Evolutionary conservation across 2,113 vertebrate genomes (phyloP).

Genomic region (Platanista minor): DNA sequence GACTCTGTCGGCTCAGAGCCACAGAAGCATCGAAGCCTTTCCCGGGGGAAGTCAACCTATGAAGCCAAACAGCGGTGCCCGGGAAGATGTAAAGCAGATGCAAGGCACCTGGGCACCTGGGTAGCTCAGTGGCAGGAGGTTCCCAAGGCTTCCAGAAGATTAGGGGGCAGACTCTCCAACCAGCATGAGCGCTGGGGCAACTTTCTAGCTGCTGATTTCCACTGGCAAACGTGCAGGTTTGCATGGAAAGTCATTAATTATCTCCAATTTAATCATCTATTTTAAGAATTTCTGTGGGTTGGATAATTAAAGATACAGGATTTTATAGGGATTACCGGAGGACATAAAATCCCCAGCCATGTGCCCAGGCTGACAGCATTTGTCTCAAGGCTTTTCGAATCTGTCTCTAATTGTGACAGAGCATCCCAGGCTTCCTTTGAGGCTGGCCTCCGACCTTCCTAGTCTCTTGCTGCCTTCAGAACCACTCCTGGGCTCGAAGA

Average conservation of each 20-base stretch:
- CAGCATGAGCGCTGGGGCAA: background rate
- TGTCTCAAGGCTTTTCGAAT: background rate
- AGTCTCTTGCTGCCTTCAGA: no score
- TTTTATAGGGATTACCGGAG: constrained; percentile 38
- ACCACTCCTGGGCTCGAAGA: background rate
- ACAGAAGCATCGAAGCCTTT: rapidly evolving
- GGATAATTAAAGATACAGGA: constrained; percentile 56
- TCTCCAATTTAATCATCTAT: constrained; percentile 54
- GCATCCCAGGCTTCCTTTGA: background rate
- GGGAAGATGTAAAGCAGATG: rapidly evolving
- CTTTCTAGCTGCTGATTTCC: background rate
- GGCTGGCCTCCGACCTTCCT: background rate
- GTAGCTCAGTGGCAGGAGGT: background rate
- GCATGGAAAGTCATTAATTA: constrained; percentile 50
- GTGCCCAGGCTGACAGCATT: background rate
- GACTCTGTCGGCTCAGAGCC: background rate
- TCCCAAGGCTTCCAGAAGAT: background rate
- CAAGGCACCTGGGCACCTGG: background rate
- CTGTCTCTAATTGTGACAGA: background rate
- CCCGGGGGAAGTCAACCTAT: rapidly evolving
- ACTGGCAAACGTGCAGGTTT: constrained; percentile 40
- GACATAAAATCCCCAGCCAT: background rate
- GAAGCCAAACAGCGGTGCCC: background rate
- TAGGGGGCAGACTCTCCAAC: background rate
- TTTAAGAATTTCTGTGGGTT: constrained; percentile 50